A percentile compares a stretch with the other conserved stretches of the same genome.
These are phyloP conservation scores for Idaea straminata DNA, from an alignment of 2,888 invertebrate genomes.

Conservation along the genomic window DNA sequence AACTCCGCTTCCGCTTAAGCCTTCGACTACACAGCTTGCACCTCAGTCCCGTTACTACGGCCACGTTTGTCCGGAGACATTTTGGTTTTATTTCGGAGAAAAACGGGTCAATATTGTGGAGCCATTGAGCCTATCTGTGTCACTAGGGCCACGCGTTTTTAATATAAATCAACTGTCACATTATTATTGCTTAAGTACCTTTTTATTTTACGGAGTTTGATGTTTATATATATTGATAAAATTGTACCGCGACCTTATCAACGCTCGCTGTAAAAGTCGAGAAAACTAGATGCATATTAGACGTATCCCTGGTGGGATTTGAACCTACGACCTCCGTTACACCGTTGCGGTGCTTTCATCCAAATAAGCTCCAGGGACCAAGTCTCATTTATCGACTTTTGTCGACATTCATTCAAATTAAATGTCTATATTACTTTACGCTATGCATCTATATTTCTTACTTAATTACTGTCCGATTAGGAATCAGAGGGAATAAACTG, in stretches of 20 bases:
- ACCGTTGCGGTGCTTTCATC: no score
- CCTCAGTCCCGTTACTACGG: conserved; percentile 26
- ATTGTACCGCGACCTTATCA: not conserved
- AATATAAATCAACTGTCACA: not conserved
- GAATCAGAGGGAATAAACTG: no score
- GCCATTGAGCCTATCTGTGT: conserved; percentile 19
- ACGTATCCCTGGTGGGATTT: no score
- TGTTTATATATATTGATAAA: not conserved
- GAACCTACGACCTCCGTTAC: no score
- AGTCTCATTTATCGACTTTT: no score
- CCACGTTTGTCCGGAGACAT: conserved; percentile 15
- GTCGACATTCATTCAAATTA: no score
- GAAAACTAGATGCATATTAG: no score
- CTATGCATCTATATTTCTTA: no score
- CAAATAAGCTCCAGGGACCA: no score
- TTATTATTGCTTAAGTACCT: not conserved
- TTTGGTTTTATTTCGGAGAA: conserved; percentile 28
- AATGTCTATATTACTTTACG: no score
- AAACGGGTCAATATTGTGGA: conserved; percentile 30
- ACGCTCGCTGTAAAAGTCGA: not conserved
- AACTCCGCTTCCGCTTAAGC: conserved; percentile 3
- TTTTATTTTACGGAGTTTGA: not conserved
- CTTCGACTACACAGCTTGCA: conserved; percentile 12
- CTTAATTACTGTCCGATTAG: no score
- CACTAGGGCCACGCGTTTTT: not conserved